Base-by-base conservation (phyloP, 2,113 vertebrate genomes). In the Xiphophorus maculatus region DNA sequence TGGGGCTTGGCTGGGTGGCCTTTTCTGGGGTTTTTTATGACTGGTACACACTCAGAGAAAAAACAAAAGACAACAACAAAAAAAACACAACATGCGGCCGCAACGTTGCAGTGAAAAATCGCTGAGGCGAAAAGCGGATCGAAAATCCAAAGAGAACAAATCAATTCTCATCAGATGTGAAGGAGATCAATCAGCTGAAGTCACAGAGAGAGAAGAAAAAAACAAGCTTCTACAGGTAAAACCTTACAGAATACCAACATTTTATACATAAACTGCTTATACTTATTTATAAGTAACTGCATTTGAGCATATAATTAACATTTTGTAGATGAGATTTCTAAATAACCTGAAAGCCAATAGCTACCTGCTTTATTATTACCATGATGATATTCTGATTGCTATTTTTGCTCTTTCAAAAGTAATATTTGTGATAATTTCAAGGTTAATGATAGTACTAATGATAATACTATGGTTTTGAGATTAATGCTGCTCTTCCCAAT, bases 121-220 rank as follows among this genome's bases (percentile, higher is more conserved):
- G 92, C 88, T 83, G 89, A 85, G 88, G 89, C 86, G 67, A 87
- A 90, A 88, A 87, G 48, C 40, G 1, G 79, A 83, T 65, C 27
- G 70, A 85, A 84, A 85, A 74, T 71, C 83, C 81, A 81, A 91
- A 85, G 85, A 90, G 71, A 88, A 89, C 89, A 93, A 95, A 97
- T 97, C 95, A 90, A 96, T 97, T 91, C 92, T 91, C 93, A 94
- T 95, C 94, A 94, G 89, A 72, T 61, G 86, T 40, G 77, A 40
- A 35, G 2, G n/a, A 51, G 82, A 94, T 96, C 95, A 93, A 95
- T 95, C 93, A 80, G 66, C 77, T 66, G 7, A 77, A 84, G 83
- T 82, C 74, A 72, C 48, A 61, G 68, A 42, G 60, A 75, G 68
- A 65, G 29, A 85, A 73, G 73, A 58, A 25, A 11, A 19, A n/a